Percentiles rank a stretch among this genome's conserved stretches.
Conservation (phyloP, 2,113 vertebrate species). For the Rutilus rutilus region DNA sequence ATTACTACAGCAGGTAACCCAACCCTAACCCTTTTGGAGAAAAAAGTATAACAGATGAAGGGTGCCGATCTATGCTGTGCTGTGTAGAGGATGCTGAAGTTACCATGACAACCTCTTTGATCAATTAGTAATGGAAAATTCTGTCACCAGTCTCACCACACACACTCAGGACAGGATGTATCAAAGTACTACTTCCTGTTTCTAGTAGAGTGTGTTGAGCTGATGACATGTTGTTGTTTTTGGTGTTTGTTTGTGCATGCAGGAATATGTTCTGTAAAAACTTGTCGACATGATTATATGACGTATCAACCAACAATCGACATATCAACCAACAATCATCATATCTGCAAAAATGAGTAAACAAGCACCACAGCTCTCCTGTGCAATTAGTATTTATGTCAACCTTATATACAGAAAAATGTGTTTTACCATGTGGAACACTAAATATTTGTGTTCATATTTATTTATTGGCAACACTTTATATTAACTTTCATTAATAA, state of each 20-base stretch:
- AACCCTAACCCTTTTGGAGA: not conserved
- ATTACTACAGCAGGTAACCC: not conserved
- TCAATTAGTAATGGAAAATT: slow-evolving; percentile 73
- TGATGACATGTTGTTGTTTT: slow-evolving; percentile 6
- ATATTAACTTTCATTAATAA: no score
- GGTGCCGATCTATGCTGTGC: not conserved
- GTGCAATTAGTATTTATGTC: not conserved
- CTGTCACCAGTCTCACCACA: slow-evolving; percentile 64
- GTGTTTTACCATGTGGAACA: no score
- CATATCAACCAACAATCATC: not conserved
- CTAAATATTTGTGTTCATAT: no score
- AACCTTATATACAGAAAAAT: not conserved
- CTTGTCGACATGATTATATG: not conserved
- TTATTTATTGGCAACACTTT: no score
- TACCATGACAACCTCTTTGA: slow-evolving; percentile 32
- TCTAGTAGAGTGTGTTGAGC: slow-evolving; percentile 46
- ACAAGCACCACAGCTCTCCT: not conserved
- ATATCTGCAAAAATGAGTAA: not conserved
- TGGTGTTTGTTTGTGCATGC: slow-evolving; percentile 61
- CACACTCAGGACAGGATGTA: slow-evolving; percentile 64
- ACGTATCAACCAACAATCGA: not conserved
- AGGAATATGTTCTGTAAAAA: not conserved
- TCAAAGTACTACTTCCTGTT: slow-evolving; percentile 73
- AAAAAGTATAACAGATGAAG: not conserved
- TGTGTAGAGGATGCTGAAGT: slow-evolving; percentile 26